Base-by-base conservation (phyloP, 2,888 invertebrate species). In the Tiliacea citrago region DNA sequence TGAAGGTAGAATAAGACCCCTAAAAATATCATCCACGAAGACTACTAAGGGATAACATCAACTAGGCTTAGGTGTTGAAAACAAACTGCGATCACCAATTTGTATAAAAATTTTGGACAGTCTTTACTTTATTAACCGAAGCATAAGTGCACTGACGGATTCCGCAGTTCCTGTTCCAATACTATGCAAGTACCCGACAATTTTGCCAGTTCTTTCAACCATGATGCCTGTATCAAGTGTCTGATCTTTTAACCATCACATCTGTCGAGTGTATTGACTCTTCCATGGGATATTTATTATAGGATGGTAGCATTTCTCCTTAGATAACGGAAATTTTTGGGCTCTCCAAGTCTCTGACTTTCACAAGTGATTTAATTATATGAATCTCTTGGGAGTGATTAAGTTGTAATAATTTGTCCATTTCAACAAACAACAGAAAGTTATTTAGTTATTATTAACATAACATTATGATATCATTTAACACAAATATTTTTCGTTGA, bases 171-270 rank as follows among this genome's bases (percentile, higher is more conserved):
- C 47, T 35, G 60, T 60, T 63, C 39, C 9, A 39, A 49, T 49
- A 57, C 24, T 39, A 42, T 18, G 45, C 29, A 81, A 68, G 16
- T 68, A 47, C 21, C 55, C 35, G 57, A n/a, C 49, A 53, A 57
- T 42, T 63, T 76, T 2, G 12, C 76, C 5, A 68, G 47, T 42
- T 51, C 29, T 58, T 61, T 72, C 79, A 83, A 57, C 47, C 68
- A 29, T 68, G 47, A 61, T 72, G 55, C 60, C 68, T 71, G 53
- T 82, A 77, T 82, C 68, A 51, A 21, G 35, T 72, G 10, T 65
- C 65, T 65, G 60, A 29, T 24, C 42, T 51, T 29, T 29, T 21
- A 70, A 35, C 55, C 39, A 51, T 29, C 24, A 24, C 72, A 72
- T 65, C 68, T 72, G 79, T 57, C 39, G 45, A 45, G 16, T 65